Evolutionary conservation across 2,797 vertebrate genomes (phyloP), one percentile per base, ranked within the genome.

Genomic region (Gorsachius magnificus): DNA sequence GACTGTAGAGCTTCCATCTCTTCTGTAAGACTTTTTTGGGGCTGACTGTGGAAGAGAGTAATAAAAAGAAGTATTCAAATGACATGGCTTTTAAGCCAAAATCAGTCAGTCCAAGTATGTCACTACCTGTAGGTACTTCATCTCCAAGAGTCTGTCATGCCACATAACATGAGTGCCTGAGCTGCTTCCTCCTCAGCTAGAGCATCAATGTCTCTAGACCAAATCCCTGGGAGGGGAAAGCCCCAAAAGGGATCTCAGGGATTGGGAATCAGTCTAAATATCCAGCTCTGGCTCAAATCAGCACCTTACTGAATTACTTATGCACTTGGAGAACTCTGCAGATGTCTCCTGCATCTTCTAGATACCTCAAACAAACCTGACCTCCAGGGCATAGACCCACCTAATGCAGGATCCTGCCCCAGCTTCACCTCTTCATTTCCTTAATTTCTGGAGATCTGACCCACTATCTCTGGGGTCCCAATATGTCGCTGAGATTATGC

Each of bases 131-230:
- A 58, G 81, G 54, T 64, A 68, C 18, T 58, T 43, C 19, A 17
- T 20, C 58, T 76, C 85, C 57, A 56, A 25, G 2, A n/a, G 38
- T 4, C 45, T 72, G 36, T n/a, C 65, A 53, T 43, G 54, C 36
- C 77, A 48, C 1, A 0, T 11, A 63, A 61, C 22, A 10, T 0
- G 0, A 41, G 5, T 31, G 26, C 31, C 46, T 53, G 28, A 54
- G 82, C 33, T 93, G 31, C 46, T n/a, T 77, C 51, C 56, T 84
- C 43, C 5, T 3, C 69, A 76, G 36, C 58, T 36, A 26, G 43
- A 87, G 21, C 63, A 90, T 11, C 79, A 18, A 1, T 3, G 6
- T 5, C 56, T 72, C 46, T 66, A 70, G n/a, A 57, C 5, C 31
- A 91, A 94, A 64, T 11, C 14, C 38, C 50, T 43, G 28, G 1